Evolutionary conservation across 1,140 invertebrate species (phyloP), one percentile per base, ranked within the genome.

Genomic region (Cyclargus thomasi): DNA sequence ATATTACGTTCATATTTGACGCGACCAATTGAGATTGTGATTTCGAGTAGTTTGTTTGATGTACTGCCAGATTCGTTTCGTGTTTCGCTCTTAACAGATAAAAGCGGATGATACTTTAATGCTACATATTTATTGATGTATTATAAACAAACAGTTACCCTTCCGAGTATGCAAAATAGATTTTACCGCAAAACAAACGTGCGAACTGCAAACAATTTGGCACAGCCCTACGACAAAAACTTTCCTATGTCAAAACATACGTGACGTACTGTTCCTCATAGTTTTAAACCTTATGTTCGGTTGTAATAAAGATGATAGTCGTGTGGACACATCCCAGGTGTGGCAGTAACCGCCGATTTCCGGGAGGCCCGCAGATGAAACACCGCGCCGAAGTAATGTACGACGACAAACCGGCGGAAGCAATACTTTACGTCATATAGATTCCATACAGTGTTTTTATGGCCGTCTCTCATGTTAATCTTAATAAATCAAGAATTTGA

Each of bases 1-100:
- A 71, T 68, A 74, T 67, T 68, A 53, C 47, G 20, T 59, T 59
- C 55, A 59, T 59, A 59, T 59, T 59, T 59, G 55, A 59, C 20
- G 18, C 18, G 55, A 11, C 20, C 6, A 55, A 55, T 55, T 18
- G 18, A 59, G 55, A 59, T 20, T 11, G 18, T 59, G 10, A 59
- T 11, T 57, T 22, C 20, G 11, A 59, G 17, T 18, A 59, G 55
- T 59, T 59, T 7, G 55, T 59, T 59, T 59, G 55, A 11, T 59
- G 17, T 59, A 21, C 18, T 18, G 10, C 18, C 53, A 55, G 6
- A 18, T 55, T 55, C 18, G 39, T 47, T 47, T 47, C 39, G 14
- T 47, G 39, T 47, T 47, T 14, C 29, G 29, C 39, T 47, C 39
- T 47, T 47, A 47, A 16, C 11, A 47, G 39, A 47, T 47, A 11